These are phyloP conservation scores for Acanthosepion lycidas DNA, from an alignment of 2,888 invertebrate genomes.

Conservation along the genomic window DNA sequence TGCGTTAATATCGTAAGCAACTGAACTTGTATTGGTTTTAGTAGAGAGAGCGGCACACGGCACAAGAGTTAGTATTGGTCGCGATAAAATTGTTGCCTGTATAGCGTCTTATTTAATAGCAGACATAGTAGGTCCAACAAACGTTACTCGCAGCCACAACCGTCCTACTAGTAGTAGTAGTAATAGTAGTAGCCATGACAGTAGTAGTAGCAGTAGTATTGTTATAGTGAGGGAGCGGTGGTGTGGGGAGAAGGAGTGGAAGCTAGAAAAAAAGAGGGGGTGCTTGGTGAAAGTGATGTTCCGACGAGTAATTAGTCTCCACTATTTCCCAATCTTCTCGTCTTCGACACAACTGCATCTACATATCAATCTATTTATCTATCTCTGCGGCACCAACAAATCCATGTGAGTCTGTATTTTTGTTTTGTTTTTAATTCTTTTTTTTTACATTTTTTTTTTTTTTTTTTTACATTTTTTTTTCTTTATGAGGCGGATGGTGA, in stretches of 20 bases:
- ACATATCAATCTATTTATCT: not conserved
- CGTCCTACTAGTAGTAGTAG: not conserved
- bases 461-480: not conserved
- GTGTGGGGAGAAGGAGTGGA: not conserved
- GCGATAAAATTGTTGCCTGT: slow-evolving; percentile 4
- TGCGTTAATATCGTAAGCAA: not conserved
- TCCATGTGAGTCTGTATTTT: not conserved
- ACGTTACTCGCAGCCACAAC: not conserved
- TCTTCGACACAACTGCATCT: not conserved
- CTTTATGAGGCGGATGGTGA: not conserved
- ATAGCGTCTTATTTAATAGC: slow-evolving; percentile 11
- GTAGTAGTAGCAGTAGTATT: not conserved
- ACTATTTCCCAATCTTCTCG: not conserved
- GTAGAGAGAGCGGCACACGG: not conserved
- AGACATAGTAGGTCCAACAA: not conserved
- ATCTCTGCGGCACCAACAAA: not conserved
- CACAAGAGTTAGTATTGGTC: not conserved
- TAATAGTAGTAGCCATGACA: not conserved
- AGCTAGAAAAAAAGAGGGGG: not conserved
- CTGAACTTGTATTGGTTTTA: not conserved
- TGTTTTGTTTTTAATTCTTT: not conserved
- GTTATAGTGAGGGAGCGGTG: not conserved
- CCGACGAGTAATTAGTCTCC: not conserved
- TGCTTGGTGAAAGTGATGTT: not conserved
- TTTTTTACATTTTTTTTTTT: no score